Percentiles rank a stretch among this genome's conserved stretches.
Conservation (phyloP, 2,113 vertebrate species). For the Microcebus griseorufus region DNA sequence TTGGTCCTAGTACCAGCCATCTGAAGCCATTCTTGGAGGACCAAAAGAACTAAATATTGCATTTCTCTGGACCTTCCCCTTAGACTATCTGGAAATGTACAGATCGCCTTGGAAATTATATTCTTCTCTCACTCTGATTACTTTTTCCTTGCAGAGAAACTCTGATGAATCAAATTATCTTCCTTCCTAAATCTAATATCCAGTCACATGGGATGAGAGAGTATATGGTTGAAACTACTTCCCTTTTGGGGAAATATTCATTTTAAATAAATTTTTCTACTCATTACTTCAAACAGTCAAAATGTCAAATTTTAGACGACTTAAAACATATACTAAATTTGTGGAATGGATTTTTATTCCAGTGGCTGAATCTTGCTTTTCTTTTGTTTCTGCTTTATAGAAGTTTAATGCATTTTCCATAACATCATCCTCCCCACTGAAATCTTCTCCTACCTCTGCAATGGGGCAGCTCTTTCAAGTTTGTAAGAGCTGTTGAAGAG, state of each 20-base stretch:
- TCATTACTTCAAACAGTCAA: conserved; percentile 29
- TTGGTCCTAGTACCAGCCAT: no score
- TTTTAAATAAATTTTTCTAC: neutral
- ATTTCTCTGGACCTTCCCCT: neutral
- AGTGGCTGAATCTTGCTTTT: conserved; percentile 20
- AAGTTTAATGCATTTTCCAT: neutral
- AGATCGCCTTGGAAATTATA: neutral
- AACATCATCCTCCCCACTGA: neutral
- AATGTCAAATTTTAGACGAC: conserved; percentile 9
- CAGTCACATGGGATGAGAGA: neutral
- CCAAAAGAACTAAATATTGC: neutral
- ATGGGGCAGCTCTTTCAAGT: neutral
- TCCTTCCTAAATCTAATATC: conserved; percentile 5
- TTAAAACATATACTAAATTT: neutral
- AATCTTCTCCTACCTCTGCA: neutral
- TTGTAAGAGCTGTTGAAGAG: neutral
- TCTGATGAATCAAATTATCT: conserved; percentile 34
- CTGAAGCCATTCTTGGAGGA: neutral
- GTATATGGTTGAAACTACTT: neutral
- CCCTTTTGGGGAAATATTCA: neutral
- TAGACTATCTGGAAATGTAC: neutral
- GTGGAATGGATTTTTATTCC: neutral
- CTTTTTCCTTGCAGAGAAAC: neutral
- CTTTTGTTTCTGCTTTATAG: neutral
- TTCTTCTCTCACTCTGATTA: neutral